Percentiles rank a stretch among this genome's conserved stretches.
phyloP scores from a whole-genome alignment of 2,888 invertebrate genomes.

The Kryphioiulus occultus region DNA sequence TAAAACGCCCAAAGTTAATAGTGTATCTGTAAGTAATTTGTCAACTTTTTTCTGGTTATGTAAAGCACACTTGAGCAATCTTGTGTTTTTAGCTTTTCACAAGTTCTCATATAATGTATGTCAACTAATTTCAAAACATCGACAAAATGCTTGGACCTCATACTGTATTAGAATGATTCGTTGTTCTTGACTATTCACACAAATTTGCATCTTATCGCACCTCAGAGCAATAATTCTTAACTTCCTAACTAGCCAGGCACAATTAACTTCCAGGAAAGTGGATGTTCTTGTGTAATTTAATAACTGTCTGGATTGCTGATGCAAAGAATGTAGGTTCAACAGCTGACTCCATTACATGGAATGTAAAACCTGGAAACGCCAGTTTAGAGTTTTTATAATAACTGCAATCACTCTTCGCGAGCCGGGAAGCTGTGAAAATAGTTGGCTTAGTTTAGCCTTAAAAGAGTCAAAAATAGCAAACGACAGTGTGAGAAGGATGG shows the following conservation, averaged over 20 bases:
- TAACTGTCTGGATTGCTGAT: background rate
- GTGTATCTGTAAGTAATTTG: conserved; percentile 48
- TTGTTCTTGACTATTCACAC: too few species aligned
- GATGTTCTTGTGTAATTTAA: background rate
- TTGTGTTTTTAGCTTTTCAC: too few species aligned
- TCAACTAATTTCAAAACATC: too few species aligned
- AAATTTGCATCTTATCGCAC: background rate
- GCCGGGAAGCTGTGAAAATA: background rate
- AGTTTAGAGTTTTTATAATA: background rate
- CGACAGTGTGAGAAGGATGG: background rate
- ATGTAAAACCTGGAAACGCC: background rate
- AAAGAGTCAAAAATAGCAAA: background rate
- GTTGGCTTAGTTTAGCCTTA: background rate
- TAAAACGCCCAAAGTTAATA: conserved; percentile 41
- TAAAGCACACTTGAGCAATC: too few species aligned
- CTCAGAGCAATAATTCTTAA: too few species aligned
- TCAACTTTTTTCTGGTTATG: background rate
- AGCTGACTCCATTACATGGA: background rate
- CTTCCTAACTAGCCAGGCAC: too few species aligned
- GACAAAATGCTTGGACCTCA: too few species aligned
- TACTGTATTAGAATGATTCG: too few species aligned
- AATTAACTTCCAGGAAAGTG: background rate
- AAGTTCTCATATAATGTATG: too few species aligned
- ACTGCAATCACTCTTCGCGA: background rate
- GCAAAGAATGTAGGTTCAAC: background rate